Base-by-base conservation (phyloP, 2,113 vertebrate genomes). In the Carollia perspicillata region DNA sequence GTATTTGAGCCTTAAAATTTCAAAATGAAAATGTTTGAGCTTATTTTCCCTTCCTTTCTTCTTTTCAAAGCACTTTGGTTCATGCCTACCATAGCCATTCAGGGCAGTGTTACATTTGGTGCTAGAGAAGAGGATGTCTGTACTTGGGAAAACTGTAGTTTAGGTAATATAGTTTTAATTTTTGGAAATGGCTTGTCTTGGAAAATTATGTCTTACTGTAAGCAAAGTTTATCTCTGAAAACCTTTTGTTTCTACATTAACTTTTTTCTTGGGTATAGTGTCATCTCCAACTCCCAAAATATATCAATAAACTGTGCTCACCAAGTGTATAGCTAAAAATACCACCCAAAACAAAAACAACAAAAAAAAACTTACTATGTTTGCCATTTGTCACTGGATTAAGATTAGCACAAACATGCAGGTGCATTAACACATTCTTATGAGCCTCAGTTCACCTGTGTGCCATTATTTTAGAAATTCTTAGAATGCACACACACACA, bases 401-500 rank as follows among this genome's bases (percentile, higher is more conserved):
- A 90, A 66, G 3, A 88, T 95, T 96, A 86, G 16, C 93, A 86
- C 90, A 18, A 55, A 96, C 92, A n/a, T 74, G 8, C 63, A 90
- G 89, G 37, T 42, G 84, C 89, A 58, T 91, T 96, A 98, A n/a
- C 84, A 74, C 51, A 58, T 95, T 84, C 89, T 94, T 74, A 95
- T 80, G 93, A 49, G 94, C 97, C 88, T 93, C 66, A 35, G 35
- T 97, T 97, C 94, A 90, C 86, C 6, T 66, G 94, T 93, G 87
- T 95, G 51, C 84, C 65, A 66, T 97, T 98, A 98, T 98, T 98
- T 98, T 95, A 98, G 97, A 96, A 93, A 96, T 98, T 98, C 98
- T 98, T 97, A 94, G 91, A 2, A 47, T 1, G 44, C 92, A 49
- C 53, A 30, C 72, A 69, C 20, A 44, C 1, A 49, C 90, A 47